phyloP scores from a whole-genome alignment of 2,888 invertebrate genomes.

The Athrips mouffetella region DNA sequence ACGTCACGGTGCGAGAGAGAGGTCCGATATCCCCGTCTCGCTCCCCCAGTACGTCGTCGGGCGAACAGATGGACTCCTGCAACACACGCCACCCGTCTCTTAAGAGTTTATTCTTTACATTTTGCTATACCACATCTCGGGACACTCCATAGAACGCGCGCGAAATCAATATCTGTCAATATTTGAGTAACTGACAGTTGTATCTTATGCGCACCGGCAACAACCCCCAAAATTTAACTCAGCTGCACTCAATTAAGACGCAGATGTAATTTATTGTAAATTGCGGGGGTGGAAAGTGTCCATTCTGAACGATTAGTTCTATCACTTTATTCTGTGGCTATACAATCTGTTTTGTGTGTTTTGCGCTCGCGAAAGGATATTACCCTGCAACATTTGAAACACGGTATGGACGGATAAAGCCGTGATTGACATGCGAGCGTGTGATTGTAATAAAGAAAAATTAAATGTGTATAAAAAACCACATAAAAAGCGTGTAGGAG shows the following conservation, averaged over 20 bases:
- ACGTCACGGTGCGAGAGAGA: conserved; percentile 57
- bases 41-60: conserved; percentile 77
- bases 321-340: conserved; percentile 34
- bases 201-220: no score
- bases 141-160: no score
- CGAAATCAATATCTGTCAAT: no score
- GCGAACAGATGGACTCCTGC: conserved; percentile 83
- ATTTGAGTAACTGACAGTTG: no score
- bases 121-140: background rate
- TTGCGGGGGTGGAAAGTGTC: no score
- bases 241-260: no score
- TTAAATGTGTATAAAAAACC: background rate
- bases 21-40: conserved; percentile 34
- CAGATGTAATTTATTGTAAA: no score
- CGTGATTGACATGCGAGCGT: conserved; percentile 5
- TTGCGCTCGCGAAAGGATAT: conserved; percentile 56
- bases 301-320: no score
- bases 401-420: conserved; percentile 15
- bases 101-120: conserved; percentile 25
- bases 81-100: conserved; percentile 79
- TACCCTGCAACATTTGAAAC: conserved; percentile 63
- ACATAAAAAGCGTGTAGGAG: conserved; percentile 12
- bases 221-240: no score
- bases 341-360: conserved; percentile 29
- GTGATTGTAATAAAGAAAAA: background rate